Base-by-base conservation (phyloP, 1,140 invertebrate genomes). In the Cheumatopsyche charites region DNA sequence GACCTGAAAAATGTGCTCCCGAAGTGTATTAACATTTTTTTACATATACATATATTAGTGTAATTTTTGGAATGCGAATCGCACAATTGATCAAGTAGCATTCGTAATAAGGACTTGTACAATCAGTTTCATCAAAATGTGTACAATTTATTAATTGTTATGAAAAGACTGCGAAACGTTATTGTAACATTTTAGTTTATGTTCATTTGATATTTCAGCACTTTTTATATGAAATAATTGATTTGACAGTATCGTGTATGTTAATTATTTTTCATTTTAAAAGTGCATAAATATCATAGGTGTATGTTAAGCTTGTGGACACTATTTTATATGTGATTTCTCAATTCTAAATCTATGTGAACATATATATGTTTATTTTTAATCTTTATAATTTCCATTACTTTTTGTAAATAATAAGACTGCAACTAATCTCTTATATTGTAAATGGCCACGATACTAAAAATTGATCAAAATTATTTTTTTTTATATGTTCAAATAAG, bases 101-200 rank as follows among this genome's bases (percentile, higher is more conserved):
- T 63, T 63, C 29, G 29, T 23, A 23, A 29, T 41, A 63, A 41
- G n/a, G 15, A 47, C 26, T 66, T 70, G 21, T 61, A 52, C 47
- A 58, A 67, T 70, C 55, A 71, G 41, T 55, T 74, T 70, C 65
- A 71, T 71, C 67, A 52, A 71, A 74, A 62, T 17, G 15, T 67
- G 71, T 74, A 68, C 71, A 65, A 71, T 74, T n/a, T 67, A 74
- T 74, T 67, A 55, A 73, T 63, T 70, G 55, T 73, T 73, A 67
- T 73, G 42, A 73, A 71, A 74, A 74, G 73, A 74, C 73, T 74
- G 73, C 73, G 47, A 70, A 55, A 66, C 26, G 23, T 73, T 73
- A 36, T 73, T 73, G n/a, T 62, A 41, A 42, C n/a, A n/a, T n/a
- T 23, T 42, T 42, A 63, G 41, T 15, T 15, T 15, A 49, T 21